These are phyloP conservation scores for Trematomus loennbergii DNA, from an alignment of 2,113 vertebrate species.

Conservation along the genomic window DNA sequence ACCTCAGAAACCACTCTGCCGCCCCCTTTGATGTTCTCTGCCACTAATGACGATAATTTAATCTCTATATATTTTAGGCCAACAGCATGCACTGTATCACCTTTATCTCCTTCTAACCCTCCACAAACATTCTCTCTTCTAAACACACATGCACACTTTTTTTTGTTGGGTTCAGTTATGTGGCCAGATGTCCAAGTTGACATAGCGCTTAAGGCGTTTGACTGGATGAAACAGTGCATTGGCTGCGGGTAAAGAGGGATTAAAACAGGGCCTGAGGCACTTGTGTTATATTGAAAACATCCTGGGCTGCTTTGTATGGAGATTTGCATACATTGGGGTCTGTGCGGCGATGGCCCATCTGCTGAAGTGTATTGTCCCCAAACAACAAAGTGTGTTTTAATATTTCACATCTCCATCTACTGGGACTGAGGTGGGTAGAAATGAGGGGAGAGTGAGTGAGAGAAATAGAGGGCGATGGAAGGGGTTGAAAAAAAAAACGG, in stretches of 20 bases:
- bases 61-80: slow-evolving; percentile 87
- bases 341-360: slow-evolving; percentile 93
- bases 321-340: slow-evolving; percentile 91
- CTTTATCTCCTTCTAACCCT: slow-evolving; percentile 56
- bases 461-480: slow-evolving; percentile 66
- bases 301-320: slow-evolving; percentile 94
- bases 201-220: slow-evolving; percentile 95
- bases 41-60: slow-evolving; percentile 75
- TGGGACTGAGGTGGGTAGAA: slow-evolving; percentile 74
- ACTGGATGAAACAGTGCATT: slow-evolving; percentile 95
- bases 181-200: slow-evolving; percentile 98
- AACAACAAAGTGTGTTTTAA: slow-evolving; percentile 93
- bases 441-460: slow-evolving; percentile 56
- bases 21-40: slow-evolving; percentile 54
- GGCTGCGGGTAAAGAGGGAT: slow-evolving; percentile 92
- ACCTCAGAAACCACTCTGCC: slow-evolving; percentile 31
- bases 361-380: slow-evolving; percentile 89
- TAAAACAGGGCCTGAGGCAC: slow-evolving; percentile 95
- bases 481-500: slow-evolving; percentile 43
- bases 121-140: slow-evolving; percentile 54
- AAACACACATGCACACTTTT: slow-evolving; percentile 63
- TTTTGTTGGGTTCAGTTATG: slow-evolving; percentile 80
- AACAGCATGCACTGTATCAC: slow-evolving; percentile 71
- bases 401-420: slow-evolving; percentile 89
- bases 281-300: slow-evolving; percentile 94